Conservation (phyloP, 2,888 invertebrate genomes). For the Gibbula magus region DNA sequence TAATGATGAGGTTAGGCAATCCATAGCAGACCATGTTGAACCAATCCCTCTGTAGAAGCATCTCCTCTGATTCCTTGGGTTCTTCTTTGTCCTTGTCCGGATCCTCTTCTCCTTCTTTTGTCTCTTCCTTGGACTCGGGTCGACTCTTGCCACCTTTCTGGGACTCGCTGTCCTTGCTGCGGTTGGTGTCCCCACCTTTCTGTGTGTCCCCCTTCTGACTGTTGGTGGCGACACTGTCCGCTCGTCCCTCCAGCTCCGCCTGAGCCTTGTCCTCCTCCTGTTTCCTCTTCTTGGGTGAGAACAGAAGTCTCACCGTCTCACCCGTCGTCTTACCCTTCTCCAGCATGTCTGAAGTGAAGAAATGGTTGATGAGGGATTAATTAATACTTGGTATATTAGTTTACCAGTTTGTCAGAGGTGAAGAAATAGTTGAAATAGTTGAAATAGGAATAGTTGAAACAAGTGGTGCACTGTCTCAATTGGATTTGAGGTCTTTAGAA, state of each 20-base stretch:
- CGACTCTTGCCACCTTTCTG: not conserved
- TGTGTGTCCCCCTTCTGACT: slow-evolving; percentile 21
- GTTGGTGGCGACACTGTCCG: slow-evolving; percentile 26
- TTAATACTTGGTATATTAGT: no score
- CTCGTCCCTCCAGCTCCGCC: slow-evolving; percentile 38
- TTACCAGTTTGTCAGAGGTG: no score
- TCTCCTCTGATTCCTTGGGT: slow-evolving; percentile 34
- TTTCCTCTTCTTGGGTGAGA: slow-evolving; percentile 54
- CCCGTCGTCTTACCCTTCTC: slow-evolving; percentile 70
- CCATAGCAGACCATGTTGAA: slow-evolving; percentile 74
- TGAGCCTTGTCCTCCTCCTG: slow-evolving; percentile 50
- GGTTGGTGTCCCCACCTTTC: not conserved
- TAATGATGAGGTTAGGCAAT: slow-evolving; percentile 72
- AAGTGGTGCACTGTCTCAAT: no score
- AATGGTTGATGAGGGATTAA: not conserved
- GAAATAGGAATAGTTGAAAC: no score
- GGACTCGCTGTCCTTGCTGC: not conserved
- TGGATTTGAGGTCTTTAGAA: no score
- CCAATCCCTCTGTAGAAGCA: slow-evolving; percentile 55
- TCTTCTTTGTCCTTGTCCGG: slow-evolving; percentile 39
- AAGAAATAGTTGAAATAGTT: no score
- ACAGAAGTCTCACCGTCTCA: slow-evolving; percentile 60
- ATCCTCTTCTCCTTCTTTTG: slow-evolving; percentile 15
- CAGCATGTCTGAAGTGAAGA: slow-evolving; percentile 63
- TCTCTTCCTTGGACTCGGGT: not conserved